Base-by-base conservation (phyloP, 2,888 invertebrate genomes). In the Dryococelus australis region DNA sequence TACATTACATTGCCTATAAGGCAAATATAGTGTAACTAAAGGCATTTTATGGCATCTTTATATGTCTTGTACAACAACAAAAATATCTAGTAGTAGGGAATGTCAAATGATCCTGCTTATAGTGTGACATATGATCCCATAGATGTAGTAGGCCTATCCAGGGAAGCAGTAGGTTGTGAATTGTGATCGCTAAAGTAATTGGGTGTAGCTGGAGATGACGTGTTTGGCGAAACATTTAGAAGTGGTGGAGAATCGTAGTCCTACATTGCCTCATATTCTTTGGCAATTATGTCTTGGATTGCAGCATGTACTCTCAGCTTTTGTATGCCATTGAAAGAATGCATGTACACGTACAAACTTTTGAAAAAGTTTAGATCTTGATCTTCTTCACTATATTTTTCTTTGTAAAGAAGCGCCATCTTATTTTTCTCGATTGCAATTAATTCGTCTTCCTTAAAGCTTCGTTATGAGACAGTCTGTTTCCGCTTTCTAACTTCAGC, bases 371-470 rank as follows among this genome's bases (percentile, higher is more conserved):
- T 65, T 24, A 65, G 65, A 20, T 65, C 65, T 6, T 8, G 65
- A 65, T 65, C 65, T 65, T 65, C 65, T 16, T 5, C 24, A 24
- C 20, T 65, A 24, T 65, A 12, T 5, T 12, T 65, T 24, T 65
- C 65, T 65, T 65, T 65, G 8, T 65, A 8, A 5, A 65, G 20
- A 20, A 65, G 65, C 8, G 65, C 10, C 20, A 65, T 65, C 65
- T 65, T 65, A n/a, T n/a, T 65, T 65, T 65, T 65, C 65, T 65
- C n/a, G n/a, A 65, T 65, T 65, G 16, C 65, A n/a, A n/a, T n/a
- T n/a, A n/a, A n/a, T n/a, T n/a, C n/a, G n/a, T n/a, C n/a, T n/a
- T n/a, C n/a, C n/a, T n/a, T n/a, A n/a, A n/a, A n/a, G n/a, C n/a
- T n/a, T n/a, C n/a, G n/a, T n/a, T n/a, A n/a, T n/a, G n/a, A 65